These are phyloP conservation scores for Lepeophtheirus nordmannii DNA, from an alignment of 2,888 invertebrate species.

Conservation along the genomic window DNA sequence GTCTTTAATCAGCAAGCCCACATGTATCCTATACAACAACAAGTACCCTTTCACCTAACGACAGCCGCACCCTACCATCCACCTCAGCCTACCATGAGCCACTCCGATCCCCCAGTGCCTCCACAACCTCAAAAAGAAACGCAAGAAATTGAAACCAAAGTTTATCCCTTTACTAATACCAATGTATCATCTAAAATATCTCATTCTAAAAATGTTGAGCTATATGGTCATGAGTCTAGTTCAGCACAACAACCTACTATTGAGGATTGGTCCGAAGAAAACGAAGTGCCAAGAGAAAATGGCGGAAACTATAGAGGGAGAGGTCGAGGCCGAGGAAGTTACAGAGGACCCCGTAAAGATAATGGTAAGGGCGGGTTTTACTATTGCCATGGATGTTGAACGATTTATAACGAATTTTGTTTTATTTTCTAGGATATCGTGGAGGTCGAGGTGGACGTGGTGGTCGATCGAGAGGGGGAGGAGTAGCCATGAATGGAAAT, in stretches of 20 bases:
- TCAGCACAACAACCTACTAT: constrained; percentile 7
- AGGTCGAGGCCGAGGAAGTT: constrained; percentile 7
- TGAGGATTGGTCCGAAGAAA: constrained; percentile 11
- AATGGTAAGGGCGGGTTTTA: background rate
- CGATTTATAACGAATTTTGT: background rate
- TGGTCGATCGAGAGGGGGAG: background rate
- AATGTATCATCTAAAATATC: too few relatives aligned
- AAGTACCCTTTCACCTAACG: background rate
- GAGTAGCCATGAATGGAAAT: background rate
- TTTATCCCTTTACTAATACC: too few relatives aligned
- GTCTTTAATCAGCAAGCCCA: background rate
- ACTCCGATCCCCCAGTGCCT: background rate
- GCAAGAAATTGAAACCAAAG: too few relatives aligned
- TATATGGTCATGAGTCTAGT: background rate
- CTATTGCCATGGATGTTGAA: background rate
- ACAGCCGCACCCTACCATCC: constrained; percentile 12
- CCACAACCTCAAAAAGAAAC: constrained; percentile 11
- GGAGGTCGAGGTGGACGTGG: constrained; percentile 1
- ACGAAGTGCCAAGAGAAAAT: background rate
- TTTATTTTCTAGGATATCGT: background rate
- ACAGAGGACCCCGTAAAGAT: background rate
- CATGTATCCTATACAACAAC: background rate
- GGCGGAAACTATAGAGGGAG: background rate
- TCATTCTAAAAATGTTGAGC: background rate
- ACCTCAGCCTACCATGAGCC: background rate